phyloP scores from a whole-genome alignment of 1,140 invertebrate species.

The Dendrolimus punctatus region DNA sequence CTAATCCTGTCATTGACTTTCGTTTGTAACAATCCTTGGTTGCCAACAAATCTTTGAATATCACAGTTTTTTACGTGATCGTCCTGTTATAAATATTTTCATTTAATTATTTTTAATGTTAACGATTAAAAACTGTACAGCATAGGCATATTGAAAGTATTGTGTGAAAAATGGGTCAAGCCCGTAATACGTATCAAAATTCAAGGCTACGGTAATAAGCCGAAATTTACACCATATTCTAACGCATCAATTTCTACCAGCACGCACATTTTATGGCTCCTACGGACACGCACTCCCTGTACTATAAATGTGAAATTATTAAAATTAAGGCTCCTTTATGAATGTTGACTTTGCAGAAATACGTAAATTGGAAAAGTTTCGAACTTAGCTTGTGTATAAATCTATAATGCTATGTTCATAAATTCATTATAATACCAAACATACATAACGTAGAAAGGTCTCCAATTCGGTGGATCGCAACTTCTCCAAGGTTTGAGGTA shows the following conservation, averaged over 20 bases:
- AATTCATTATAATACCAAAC: background rate
- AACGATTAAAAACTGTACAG: slow-evolving; percentile 4
- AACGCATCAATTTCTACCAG: slow-evolving; percentile 32
- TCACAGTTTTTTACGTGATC: background rate
- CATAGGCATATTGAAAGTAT: slow-evolving; percentile 1
- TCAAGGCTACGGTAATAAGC: slow-evolving; percentile 35
- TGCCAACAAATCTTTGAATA: too few relatives aligned
- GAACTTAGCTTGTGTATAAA: background rate
- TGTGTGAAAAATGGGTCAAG: slow-evolving; percentile 16
- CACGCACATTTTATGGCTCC: slow-evolving; percentile 36
- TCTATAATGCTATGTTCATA: background rate
- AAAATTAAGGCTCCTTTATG: slow-evolving; percentile 29
- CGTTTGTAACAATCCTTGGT: background rate
- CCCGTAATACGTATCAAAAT: slow-evolving; percentile 22
- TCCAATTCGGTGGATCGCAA: too few relatives aligned
- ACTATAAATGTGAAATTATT: slow-evolving; percentile 34
- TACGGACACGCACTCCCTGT: slow-evolving; percentile 30
- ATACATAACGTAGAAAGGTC: slow-evolving; percentile 2
- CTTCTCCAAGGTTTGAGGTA: too few relatives aligned
- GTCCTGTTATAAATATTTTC: slow-evolving; percentile 1
- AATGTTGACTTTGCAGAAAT: slow-evolving; percentile 24
- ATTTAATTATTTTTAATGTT: slow-evolving; percentile 4
- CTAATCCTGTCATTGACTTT: slow-evolving; percentile 25
- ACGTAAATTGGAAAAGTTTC: slow-evolving; percentile 25
- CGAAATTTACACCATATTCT: slow-evolving; percentile 35